Evolutionary conservation across 1,140 invertebrate species (phyloP), one percentile per base, ranked within the genome.

Genomic region (Spodoptera litura): DNA sequence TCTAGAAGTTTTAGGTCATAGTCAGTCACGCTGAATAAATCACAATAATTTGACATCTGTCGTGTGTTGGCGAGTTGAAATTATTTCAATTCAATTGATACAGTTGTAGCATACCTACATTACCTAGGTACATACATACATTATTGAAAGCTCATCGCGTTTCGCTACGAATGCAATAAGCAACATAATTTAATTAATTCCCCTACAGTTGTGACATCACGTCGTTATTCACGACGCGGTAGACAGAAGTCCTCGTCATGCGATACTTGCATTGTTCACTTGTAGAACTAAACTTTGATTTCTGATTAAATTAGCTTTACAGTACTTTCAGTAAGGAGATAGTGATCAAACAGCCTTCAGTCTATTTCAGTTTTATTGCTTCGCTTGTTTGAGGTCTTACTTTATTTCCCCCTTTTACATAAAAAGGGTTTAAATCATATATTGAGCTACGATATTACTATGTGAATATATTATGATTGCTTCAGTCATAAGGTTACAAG

Each of bases 261-360:
- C 61, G 9, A 64, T 49, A 10, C n/a, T 49, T 64, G 61, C 61
- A 64, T 64, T 4, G 61, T 64, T 62, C 59, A 38, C 61, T 49
- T 44, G 15, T 49, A 64, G 61, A 64, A 38, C 61, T 3, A 11
- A 10, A 20, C 10, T 64, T 64, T 49, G 6, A 49, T 64, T 35
- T n/a, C 38, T 49, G 61, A 64, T 64, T 49, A 64, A 64, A 64
- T 64, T 64, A 64, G 4, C 61, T 64, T 64, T 64, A 64, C 35
- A 44, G 9, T 6, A 38, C 20, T 44, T 61, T 61, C 25, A 61
- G 5, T 61, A 31, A 13, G 25, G 2, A 64, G 61, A 64, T 64
- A 49, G 31, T 49, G 38, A 64, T 64, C 38, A 20, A 49, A 64
- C 38, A 49, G 35, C 10, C 38, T 64, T 64, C n/a, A 49, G 9